Conservation (phyloP, 2,888 invertebrate species). For the Drosophila putrida region DNA sequence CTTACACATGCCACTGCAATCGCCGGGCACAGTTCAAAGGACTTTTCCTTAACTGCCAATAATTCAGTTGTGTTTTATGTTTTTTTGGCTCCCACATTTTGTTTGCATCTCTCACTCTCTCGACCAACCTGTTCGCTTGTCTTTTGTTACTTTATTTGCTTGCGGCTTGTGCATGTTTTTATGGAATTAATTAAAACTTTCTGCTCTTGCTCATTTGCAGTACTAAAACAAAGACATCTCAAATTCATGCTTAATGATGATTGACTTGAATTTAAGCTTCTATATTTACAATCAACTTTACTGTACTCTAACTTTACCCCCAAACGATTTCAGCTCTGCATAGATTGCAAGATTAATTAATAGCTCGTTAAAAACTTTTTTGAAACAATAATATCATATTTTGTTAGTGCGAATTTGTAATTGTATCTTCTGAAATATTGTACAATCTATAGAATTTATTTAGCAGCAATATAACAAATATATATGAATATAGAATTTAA, state of each 20-base stretch:
- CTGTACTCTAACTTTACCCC: not conserved
- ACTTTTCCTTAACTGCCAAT: slow-evolving; percentile 68
- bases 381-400: too few species aligned
- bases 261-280: slow-evolving; percentile 30
- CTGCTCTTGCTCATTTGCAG: slow-evolving; percentile 56
- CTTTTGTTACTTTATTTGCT: slow-evolving; percentile 55
- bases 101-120: slow-evolving; percentile 28
- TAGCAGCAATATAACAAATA: too few species aligned
- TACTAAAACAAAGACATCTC: slow-evolving; percentile 36
- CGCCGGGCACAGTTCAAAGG: slow-evolving; percentile 63
- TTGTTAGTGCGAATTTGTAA: too few species aligned
- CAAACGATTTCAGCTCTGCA: too few species aligned
- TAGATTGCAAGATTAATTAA: too few species aligned
- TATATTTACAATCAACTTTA: not conserved
- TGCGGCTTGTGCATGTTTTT: slow-evolving; percentile 72
- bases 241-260: slow-evolving; percentile 42
- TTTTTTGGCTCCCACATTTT: slow-evolving; percentile 44
- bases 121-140: slow-evolving; percentile 26
- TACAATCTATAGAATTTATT: too few species aligned
- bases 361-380: too few species aligned
- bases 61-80: slow-evolving; percentile 63
- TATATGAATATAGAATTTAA: too few species aligned
- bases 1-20: slow-evolving; percentile 39
- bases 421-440: too few species aligned
- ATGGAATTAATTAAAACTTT: slow-evolving; percentile 78